Evolutionary conservation across 1,140 invertebrate genomes (phyloP).

Genomic region (Drosophila punjabiensis): DNA sequence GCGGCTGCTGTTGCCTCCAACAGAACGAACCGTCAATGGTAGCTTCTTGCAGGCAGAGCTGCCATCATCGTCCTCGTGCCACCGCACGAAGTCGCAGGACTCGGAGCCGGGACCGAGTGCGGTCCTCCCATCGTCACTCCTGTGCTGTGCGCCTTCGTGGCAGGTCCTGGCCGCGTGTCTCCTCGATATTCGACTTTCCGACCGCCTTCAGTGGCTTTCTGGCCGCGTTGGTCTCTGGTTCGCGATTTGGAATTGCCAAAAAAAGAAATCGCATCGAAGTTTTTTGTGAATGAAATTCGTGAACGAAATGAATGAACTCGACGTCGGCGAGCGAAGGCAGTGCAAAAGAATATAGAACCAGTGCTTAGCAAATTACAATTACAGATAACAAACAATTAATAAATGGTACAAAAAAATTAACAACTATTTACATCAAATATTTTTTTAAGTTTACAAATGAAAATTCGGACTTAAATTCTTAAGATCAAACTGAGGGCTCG

Average conservation of each 20-base stretch:
- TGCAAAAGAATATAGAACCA: constrained; percentile 25
- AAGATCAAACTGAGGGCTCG: background rate
- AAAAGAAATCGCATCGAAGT: constrained; percentile 6
- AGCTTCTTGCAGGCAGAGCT: constrained; percentile 73
- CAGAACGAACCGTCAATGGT: constrained; percentile 59
- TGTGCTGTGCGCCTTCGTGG: constrained; percentile 46
- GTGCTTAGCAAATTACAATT: constrained; percentile 12
- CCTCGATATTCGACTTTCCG: constrained; percentile 18
- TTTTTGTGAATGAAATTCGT: constrained; percentile 65
- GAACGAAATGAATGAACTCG: constrained; percentile 43
- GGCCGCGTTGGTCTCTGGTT: constrained; percentile 59
- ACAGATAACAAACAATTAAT: background rate
- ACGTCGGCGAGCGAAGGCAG: background rate
- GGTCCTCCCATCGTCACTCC: constrained; percentile 38
- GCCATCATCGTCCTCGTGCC: constrained; percentile 82
- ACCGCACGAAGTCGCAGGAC: constrained; percentile 45
- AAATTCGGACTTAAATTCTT: too few relatives aligned
- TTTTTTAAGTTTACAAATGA: background rate
- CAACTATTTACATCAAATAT: background rate
- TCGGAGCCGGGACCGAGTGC: constrained; percentile 48
- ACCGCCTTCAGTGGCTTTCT: constrained; percentile 62
- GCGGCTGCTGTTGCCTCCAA: constrained; percentile 30
- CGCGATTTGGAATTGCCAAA: constrained; percentile 46
- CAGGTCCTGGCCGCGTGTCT: constrained; percentile 51
- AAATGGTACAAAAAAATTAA: background rate